phyloP scores from a whole-genome alignment of 2,888 invertebrate species.

The Cryptocephalus primarius region DNA sequence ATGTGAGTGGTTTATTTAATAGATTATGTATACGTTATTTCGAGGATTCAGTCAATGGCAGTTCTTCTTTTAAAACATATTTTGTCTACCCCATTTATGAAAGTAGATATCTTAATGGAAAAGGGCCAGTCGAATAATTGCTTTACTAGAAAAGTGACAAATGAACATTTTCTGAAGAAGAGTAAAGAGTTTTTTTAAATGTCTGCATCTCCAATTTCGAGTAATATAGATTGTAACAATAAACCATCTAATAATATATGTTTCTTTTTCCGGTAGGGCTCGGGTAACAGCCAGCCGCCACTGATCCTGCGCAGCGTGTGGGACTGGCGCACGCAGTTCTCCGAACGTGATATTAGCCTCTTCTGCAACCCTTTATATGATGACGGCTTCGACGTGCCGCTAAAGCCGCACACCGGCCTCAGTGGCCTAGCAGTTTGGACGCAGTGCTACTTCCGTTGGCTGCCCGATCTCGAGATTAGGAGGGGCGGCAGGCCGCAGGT shows the following conservation, averaged over 20 bases:
- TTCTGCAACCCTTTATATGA: constrained; percentile 78
- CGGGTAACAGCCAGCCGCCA: constrained; percentile 28
- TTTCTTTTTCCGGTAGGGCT: constrained; percentile 28
- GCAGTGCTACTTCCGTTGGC: constrained; percentile 85
- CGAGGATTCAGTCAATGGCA: no score
- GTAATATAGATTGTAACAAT: no score
- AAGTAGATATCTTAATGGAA: no score
- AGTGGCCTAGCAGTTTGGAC: constrained; percentile 65
- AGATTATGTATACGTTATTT: neutral
- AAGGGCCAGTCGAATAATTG: no score
- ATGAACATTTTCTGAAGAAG: no score
- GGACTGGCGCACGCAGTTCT: constrained; percentile 86
- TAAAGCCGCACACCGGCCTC: constrained; percentile 44
- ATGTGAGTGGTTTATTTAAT: constrained; percentile 1
- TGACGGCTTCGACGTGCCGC: constrained; percentile 26
- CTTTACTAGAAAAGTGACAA: no score
- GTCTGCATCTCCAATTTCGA: no score
- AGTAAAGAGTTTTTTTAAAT: no score
- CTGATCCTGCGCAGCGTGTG: constrained; percentile 66
- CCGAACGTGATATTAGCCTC: constrained; percentile 65
- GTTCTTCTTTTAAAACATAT: no score
- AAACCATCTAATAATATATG: no score
- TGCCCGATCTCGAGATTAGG: constrained; percentile 67
- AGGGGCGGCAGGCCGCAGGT: constrained; percentile 56
- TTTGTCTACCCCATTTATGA: no score